Evolutionary conservation across 2,797 vertebrate species (phyloP), one percentile per base, ranked within the genome.

Genomic region (Schizopygopsis malacanthus): DNA sequence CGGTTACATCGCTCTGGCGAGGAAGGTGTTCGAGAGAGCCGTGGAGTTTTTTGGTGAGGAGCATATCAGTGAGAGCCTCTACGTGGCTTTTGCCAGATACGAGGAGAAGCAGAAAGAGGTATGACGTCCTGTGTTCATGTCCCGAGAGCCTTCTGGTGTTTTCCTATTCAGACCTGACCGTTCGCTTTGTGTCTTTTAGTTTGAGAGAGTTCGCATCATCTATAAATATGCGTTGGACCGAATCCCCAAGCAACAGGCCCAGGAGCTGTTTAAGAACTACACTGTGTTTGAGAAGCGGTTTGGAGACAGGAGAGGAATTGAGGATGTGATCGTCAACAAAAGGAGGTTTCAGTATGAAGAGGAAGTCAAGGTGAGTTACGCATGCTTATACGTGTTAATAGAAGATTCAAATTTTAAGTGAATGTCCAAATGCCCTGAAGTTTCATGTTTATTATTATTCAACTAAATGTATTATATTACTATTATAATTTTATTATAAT

Each of bases 221-320:
- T 99, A 99, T 89, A 99, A 98, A 90, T 99, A 98, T 0, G 98
- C 98, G 25, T 84, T 99, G 94, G 98, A 99, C 88, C 92, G 96
- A 87, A 99, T 99, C 92, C 96, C 97, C 10, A 99, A 99, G 90
- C 97, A 98, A 39, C 95, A 98, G 16, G 98, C 98, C 0, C 98
- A 98, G 92, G 96, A 99, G 86, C 97, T 99, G 82, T 99, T 99
- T 91, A 99, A 99, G 94, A 98, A 96, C 92, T 99, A 99, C 91
- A 99, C 98, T 0, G 96, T 99, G 92, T 99, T 99, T 88, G 98
- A 99, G 93, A 99, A 99, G 95, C 98, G 97, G 93, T 99, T 98
- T 88, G 98, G 98, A 61, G 98, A 99, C 93, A 92, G 98, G 22
- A 93, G 98, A 63, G 98, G 98, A 6, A 99, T 99, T 6, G 98